Evolutionary conservation across 2,113 vertebrate genomes (phyloP).

Genomic region (Neotoma lepida): DNA sequence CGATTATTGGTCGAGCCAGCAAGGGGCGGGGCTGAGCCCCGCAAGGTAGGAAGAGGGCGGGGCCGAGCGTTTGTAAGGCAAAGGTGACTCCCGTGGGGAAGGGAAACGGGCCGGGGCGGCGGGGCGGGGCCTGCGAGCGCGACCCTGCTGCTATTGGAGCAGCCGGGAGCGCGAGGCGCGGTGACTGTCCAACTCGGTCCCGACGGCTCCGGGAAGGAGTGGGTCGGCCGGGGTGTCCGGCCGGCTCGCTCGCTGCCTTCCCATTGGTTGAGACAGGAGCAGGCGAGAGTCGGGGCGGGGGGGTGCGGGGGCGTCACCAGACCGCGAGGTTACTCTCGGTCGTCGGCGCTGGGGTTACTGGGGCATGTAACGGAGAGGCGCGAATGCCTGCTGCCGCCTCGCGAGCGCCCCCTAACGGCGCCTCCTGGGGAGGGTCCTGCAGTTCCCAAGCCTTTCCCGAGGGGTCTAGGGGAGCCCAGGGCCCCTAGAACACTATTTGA

Average conservation of each 20-base stretch:
- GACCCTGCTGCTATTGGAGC: constrained; percentile 45
- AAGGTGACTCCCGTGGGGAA: constrained; percentile 63
- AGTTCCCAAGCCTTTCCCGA: background rate
- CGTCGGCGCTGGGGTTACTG: constrained; percentile 75
- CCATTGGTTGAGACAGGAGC: constrained; percentile 83
- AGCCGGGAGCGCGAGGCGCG: background rate
- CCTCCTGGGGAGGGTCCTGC: background rate
- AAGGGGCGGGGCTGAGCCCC: constrained; percentile 54
- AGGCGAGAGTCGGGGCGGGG: constrained; percentile 82
- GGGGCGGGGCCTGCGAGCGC: constrained; percentile 45
- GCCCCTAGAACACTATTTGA: background rate
- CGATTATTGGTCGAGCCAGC: constrained; percentile 9
- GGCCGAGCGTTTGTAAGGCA: constrained; percentile 64
- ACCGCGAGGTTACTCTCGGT: constrained; percentile 85
- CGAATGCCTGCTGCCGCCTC: constrained; percentile 23
- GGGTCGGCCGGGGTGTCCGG: constrained; percentile 38
- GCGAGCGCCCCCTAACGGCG: constrained; percentile 67
- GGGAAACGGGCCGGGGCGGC: background rate
- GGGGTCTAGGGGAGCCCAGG: background rate
- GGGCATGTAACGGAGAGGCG: constrained; percentile 72
- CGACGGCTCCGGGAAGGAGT: constrained; percentile 67
- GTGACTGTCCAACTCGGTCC: constrained; percentile 5
- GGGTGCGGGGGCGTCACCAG: background rate
- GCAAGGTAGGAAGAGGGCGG: constrained; percentile 76
- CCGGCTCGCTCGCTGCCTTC: constrained; percentile 52